Percentiles rank a stretch among this genome's conserved stretches.
Conservation (phyloP, 2,113 vertebrate species). For the Pomatostomus ruficeps region DNA sequence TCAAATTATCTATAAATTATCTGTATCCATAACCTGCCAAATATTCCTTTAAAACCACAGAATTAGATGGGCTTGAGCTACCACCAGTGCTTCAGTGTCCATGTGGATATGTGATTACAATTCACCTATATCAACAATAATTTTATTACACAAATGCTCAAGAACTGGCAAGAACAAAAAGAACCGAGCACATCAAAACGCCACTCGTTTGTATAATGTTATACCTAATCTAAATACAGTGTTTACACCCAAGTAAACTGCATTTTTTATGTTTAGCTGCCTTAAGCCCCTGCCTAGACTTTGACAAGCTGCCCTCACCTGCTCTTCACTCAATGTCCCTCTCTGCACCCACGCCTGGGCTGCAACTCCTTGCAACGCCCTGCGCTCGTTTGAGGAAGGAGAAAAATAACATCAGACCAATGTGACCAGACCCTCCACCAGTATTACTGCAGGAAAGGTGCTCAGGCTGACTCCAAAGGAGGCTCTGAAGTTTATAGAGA, state of each 20-base stretch:
- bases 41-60: background rate
- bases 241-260: background rate
- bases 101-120: background rate
- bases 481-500: background rate
- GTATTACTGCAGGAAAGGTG: background rate
- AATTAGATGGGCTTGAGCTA: background rate
- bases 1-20: background rate
- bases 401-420: background rate
- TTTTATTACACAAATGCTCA: background rate
- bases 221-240: background rate
- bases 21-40: background rate
- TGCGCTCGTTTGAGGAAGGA: accelerated
- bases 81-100: background rate
- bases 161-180: background rate
- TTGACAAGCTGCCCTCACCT: background rate
- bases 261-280: background rate
- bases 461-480: background rate
- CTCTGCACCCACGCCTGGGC: background rate
- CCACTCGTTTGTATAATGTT: background rate
- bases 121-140: background rate
- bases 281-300: background rate
- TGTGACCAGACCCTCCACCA: background rate
- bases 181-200: background rate
- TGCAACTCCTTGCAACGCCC: background rate
- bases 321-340: background rate